phyloP scores from a whole-genome alignment of 2,888 invertebrate genomes.

The Cremastinae sp. region DNA sequence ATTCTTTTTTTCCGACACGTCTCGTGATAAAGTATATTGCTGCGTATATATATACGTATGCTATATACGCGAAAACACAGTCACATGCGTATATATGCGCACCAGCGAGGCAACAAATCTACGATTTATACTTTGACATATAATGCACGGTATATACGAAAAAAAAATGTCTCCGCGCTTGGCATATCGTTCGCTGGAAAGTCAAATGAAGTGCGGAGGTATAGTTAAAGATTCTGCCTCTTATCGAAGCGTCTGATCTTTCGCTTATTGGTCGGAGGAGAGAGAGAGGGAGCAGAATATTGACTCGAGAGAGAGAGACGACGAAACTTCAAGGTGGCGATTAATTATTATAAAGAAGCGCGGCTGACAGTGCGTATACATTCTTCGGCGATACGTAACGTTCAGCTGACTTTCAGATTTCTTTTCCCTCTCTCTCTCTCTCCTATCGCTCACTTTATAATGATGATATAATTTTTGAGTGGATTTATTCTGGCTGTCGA shows the following conservation, averaged over 20 bases:
- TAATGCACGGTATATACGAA: slow-evolving; percentile 4
- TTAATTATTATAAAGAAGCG: slow-evolving; percentile 74
- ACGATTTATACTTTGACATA: slow-evolving; percentile 44
- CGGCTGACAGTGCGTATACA: slow-evolving; percentile 65
- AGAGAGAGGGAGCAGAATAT: too few relatives aligned
- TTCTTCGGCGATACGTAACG: slow-evolving; percentile 22
- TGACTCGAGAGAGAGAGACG: slow-evolving; percentile 32
- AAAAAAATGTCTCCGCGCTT: slow-evolving; percentile 10
- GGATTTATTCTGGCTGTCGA: neutral
- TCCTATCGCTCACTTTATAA: neutral
- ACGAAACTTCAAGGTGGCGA: slow-evolving; percentile 61
- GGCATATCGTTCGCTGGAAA: slow-evolving; percentile 42
- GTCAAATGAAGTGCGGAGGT: slow-evolving; percentile 51
- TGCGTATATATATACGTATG: neutral
- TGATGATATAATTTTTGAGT: slow-evolving; percentile 8
- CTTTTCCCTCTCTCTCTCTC: neutral
- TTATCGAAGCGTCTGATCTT: slow-evolving; percentile 63
- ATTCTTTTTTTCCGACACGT: too few relatives aligned
- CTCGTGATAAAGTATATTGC: neutral
- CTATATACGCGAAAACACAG: slow-evolving; percentile 3
- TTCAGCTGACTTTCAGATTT: slow-evolving; percentile 6
- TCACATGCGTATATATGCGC: slow-evolving; percentile 25
- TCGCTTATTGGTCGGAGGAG: slow-evolving; percentile 45
- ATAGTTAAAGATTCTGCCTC: slow-evolving; percentile 64
- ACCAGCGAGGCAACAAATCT: slow-evolving; percentile 22